Evolutionary conservation across 2,888 invertebrate species (phyloP), one percentile per base, ranked within the genome.

Genomic region (Scaptomyza tumidula): DNA sequence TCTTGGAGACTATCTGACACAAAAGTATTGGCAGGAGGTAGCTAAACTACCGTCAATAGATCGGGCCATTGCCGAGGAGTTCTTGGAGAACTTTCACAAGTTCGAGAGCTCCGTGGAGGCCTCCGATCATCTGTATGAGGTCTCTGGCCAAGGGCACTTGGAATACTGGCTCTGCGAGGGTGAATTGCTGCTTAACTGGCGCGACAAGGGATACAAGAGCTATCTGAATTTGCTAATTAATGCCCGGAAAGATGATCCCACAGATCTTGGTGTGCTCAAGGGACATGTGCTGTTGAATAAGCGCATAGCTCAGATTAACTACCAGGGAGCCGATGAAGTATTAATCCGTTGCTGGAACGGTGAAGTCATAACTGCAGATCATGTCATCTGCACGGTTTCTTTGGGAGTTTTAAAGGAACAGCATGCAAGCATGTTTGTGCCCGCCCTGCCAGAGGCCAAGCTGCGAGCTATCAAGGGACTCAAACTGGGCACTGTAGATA

Each of bases 161-260:
- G 94, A 95, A 71, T 95, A 95, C 86, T 93, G 94, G 93, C 91
- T 92, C 0, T 96, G 96, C 87, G 94, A 95, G 9, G 97, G 97
- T 0, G 94, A 96, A 85, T 92, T 92, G 14, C 90, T 95, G 78
- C 92, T 96, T 4, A 94, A 95, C 84, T 97, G 96, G 97, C 96
- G 95, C 78, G 93, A 94, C 56, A 94, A 93, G 68, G 96, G 96
- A 1, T 97, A 94, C 87, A 93, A 93, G 70, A 95, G 93, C 2
- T 92, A 97, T 64, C 91, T 97, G 50, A 94, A 95, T 78, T 85
- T 96, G 48, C 92, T 97, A 69, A 93, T 94, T 94, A 75, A 84
- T 1, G 39, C 85, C 1, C 46, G 60, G 0, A 52, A 61, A 2
- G 63, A 76, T 10, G 55, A 66, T 0, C 29, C 71, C 0, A 62